These are phyloP conservation scores for Mylabris sibirica DNA, from an alignment of 2,888 invertebrate species.

Conservation along the genomic window DNA sequence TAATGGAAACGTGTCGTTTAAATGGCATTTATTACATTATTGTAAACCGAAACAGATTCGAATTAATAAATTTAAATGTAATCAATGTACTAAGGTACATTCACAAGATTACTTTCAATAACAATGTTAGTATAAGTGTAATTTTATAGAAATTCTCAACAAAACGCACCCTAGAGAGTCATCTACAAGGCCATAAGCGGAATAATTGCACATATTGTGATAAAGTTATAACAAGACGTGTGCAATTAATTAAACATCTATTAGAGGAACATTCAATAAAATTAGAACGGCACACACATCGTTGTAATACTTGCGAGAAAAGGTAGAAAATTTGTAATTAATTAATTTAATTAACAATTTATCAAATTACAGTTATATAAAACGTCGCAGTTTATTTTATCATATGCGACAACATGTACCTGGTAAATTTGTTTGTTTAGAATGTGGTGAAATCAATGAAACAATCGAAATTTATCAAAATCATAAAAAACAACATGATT, in stretches of 20 bases:
- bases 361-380: conserved; percentile 38
- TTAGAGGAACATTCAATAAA: conserved; percentile 49
- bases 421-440: conserved; percentile 52
- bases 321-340: conserved; percentile 23
- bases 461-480: conserved; percentile 45
- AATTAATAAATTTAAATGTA: conserved; percentile 32
- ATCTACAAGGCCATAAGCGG: conserved; percentile 55
- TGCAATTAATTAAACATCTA: conserved; percentile 54
- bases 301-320: conserved; percentile 44
- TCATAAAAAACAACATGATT: conserved; percentile 50
- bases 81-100: conserved; percentile 39
- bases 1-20: conserved; percentile 37
- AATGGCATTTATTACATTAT: conserved; percentile 38
- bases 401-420: conserved; percentile 54
- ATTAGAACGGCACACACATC: conserved; percentile 38
- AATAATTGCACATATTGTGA: conserved; percentile 56
- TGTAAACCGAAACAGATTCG: conserved; percentile 22
- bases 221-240: conserved; percentile 53
- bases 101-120: not conserved
- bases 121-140: not conserved
- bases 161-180: conserved; percentile 53
- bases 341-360: not conserved
- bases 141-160: conserved; percentile 49
- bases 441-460: conserved; percentile 53
- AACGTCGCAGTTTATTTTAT: conserved; percentile 46